These are phyloP conservation scores for Pandion haliaetus DNA, from an alignment of 2,113 vertebrate species.

Conservation along the genomic window DNA sequence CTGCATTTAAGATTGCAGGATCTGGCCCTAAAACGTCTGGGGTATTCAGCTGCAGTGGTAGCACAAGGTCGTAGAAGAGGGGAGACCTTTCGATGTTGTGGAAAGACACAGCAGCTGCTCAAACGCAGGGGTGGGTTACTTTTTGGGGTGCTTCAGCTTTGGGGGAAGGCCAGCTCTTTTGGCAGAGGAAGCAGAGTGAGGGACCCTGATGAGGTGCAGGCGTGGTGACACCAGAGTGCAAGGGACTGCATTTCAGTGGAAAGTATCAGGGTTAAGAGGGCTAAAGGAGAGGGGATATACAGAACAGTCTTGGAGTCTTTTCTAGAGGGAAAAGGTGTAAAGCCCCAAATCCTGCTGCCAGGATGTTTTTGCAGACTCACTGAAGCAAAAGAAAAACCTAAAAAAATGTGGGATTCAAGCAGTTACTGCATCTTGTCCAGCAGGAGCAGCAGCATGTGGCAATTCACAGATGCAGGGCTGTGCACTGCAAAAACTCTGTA, in stretches of 20 bases:
- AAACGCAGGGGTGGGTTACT: no score
- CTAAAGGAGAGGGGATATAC: not conserved
- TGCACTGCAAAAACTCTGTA: not conserved
- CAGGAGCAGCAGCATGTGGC: not conserved
- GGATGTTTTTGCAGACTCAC: not conserved
- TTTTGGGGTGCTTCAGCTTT: not conserved
- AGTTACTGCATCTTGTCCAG: accelerated
- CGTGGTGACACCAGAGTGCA: accelerated
- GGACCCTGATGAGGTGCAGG: accelerated
- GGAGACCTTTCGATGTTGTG: no score
- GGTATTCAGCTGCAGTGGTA: no score
- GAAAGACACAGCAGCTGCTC: no score
- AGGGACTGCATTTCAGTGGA: not conserved
- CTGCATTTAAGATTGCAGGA: no score
- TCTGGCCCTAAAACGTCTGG: no score
- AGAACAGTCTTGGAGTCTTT: not conserved
- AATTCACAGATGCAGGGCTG: not conserved
- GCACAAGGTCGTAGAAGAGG: no score
- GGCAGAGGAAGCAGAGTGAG: not conserved
- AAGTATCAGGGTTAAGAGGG: not conserved
- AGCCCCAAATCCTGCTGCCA: not conserved
- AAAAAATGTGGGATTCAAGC: not conserved
- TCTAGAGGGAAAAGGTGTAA: not conserved
- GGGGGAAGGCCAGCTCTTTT: not conserved
- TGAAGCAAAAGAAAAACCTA: not conserved